Evolutionary conservation across 2,797 vertebrate species (phyloP).

Genomic region (Takifugu rubripes): DNA sequence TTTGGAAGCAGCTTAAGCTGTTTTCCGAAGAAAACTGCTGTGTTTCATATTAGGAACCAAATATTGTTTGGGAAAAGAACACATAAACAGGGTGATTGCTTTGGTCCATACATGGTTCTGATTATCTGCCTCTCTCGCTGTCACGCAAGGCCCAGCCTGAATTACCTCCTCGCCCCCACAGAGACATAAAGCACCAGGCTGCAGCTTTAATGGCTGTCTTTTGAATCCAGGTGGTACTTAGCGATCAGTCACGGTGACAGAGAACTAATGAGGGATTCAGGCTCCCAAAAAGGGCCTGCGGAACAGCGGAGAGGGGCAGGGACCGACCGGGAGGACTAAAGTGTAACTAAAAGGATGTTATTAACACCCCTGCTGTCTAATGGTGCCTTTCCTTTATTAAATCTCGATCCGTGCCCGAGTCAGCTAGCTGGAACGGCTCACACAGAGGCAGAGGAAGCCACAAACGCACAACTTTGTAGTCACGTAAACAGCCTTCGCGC

Average conservation of each 20-base stretch:
- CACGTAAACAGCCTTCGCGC: not conserved
- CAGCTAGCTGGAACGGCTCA: constrained; percentile 12
- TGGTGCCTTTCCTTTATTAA: constrained; percentile 19
- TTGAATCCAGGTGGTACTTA: constrained; percentile 81
- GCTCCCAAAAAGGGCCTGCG: constrained; percentile 59
- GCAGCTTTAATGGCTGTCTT: constrained; percentile 75
- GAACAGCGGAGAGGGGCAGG: constrained; percentile 23
- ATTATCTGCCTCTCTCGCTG: constrained; percentile 7
- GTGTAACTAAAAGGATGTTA: constrained; percentile 18
- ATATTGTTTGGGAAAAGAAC: not conserved
- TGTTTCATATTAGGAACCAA: not conserved
- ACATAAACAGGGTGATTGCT: constrained; percentile 2
- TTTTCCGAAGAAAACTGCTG: not conserved
- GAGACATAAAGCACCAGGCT: constrained; percentile 21
- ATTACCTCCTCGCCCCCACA: constrained; percentile 9
- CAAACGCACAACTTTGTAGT: constrained; percentile 4
- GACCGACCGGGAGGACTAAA: constrained; percentile 9
- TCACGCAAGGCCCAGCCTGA: constrained; percentile 16
- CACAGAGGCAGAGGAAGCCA: not conserved
- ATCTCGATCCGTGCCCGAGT: constrained; percentile 18
- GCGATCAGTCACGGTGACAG: constrained; percentile 83
- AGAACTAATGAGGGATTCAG: constrained; percentile 86
- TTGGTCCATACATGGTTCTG: constrained; percentile 9
- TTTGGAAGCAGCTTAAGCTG: constrained; percentile 4
- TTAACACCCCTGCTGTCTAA: constrained; percentile 26